Base-by-base conservation (phyloP, 1,140 invertebrate genomes). In the Lysiphlebus fabarum region DNA sequence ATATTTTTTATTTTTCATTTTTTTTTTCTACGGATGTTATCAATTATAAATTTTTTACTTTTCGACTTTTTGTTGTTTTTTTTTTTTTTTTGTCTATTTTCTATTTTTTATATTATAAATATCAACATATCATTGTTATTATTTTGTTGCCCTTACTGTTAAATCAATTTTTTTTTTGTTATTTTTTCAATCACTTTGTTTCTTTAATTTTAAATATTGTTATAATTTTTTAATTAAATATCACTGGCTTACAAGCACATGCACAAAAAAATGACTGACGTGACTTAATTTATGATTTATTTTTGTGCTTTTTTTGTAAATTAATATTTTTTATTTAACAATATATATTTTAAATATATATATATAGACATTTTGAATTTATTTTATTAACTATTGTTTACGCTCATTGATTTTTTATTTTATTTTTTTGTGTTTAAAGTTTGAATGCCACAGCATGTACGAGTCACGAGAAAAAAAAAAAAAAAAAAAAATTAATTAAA, bases 261-360 rank as follows among this genome's bases (percentile, higher is more conserved):
- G 70, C 67, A 65, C 62, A 62, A 53, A 56, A 59, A 66, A 60
- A 55, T 67, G 58, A 69, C 62, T 67, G 62, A 56, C 67, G 63
- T 61, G 65, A 75, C 62, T 72, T 71, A 72, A 73, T 69, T 75
- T 74, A 74, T 69, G 49, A 53, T 59, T 47, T 51, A 51, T 51
- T 51, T 6, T 11, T 38, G 17, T 17, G 17, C 17, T 41, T 9
- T 44, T 51, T 55, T 58, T 49, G 44, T n/a, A n/a, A n/a, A 49
- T 40, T 11, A 26, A n/a, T 58, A 49, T 64, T 56, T 61, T 59
- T 45, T 9, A 45, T 49, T 17, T 17, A 17, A 17, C 17, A 17
- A 17, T 17, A 17, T 17, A 17, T 3, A 17, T 17, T 17, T 17
- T 1, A 3, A 1, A 17, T 17, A 17, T 17, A 17, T 17, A 17